phyloP scores from a whole-genome alignment of 2,888 invertebrate species.

The Eutolmus rufibarbis region DNA sequence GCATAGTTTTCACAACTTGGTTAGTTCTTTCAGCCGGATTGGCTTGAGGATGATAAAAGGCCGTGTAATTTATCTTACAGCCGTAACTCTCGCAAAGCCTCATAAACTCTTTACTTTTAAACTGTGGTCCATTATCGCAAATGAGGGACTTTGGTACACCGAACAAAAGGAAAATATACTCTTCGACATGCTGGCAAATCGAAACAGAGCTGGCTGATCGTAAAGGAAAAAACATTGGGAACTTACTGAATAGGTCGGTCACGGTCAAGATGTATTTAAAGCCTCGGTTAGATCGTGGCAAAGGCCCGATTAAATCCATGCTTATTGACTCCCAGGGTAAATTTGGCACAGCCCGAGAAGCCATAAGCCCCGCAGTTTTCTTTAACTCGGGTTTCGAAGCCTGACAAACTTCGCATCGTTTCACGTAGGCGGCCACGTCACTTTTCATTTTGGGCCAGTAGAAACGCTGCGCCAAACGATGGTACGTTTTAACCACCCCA shows the following conservation, averaged over 20 bases:
- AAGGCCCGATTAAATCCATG: constrained; percentile 37
- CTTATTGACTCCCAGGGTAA: constrained; percentile 35
- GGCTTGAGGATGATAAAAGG: no score
- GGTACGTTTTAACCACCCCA: background rate
- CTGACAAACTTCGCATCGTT: background rate
- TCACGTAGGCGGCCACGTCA: background rate
- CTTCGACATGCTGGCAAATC: no score
- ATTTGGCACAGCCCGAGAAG: background rate
- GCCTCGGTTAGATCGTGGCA: constrained; percentile 32
- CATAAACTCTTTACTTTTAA: no score
- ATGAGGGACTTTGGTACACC: no score
- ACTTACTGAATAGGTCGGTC: constrained; percentile 41
- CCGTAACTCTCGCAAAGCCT: no score
- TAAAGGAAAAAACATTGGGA: constrained; percentile 42
- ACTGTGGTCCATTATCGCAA: no score
- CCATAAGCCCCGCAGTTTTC: background rate
- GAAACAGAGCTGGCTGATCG: background rate
- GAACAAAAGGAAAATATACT: no score
- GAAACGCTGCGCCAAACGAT: background rate
- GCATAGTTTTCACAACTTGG: no score
- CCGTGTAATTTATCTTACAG: no score
- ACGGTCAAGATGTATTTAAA: constrained; percentile 31
- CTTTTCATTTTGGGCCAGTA: background rate
- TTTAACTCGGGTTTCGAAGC: background rate
- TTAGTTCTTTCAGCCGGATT: no score